Conservation (phyloP, 2,113 vertebrate species). For the Anoplopoma fimbria region DNA sequence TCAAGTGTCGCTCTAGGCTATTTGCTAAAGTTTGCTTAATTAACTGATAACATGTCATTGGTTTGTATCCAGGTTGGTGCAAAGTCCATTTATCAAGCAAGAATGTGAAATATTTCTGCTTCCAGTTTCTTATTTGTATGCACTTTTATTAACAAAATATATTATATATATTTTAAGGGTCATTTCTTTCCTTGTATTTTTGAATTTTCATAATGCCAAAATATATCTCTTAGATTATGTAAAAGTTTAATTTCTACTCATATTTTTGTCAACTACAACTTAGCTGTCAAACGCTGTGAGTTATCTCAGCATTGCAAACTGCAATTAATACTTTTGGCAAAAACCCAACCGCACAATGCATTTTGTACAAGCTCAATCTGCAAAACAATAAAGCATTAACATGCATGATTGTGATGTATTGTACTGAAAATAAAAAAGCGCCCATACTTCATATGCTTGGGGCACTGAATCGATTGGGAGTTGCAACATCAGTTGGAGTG, state of each 20-base stretch:
- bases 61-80: not conserved
- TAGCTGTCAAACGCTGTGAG: conserved; percentile 13
- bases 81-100: not conserved
- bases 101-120: not conserved
- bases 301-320: conserved; percentile 21
- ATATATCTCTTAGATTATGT: not conserved
- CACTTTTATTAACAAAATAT: not conserved
- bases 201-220: not conserved
- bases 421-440: conserved; percentile 73
- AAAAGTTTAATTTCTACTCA: conserved; percentile 6
- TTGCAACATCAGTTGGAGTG: conserved; percentile 75
- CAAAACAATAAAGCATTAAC: conserved; percentile 69
- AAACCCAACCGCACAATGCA: conserved; percentile 34
- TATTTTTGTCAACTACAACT: conserved; percentile 14
- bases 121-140: not conserved
- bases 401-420: conserved; percentile 71
- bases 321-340: conserved; percentile 54
- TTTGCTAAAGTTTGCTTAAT: no score
- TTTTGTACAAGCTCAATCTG: conserved; percentile 28
- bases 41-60: not conserved
- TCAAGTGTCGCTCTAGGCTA: not conserved
- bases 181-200: not conserved
- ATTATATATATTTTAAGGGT: not conserved
- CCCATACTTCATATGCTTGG: conserved; percentile 67
- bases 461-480: conserved; percentile 79